These are phyloP conservation scores for Pachliopta kotzebuea DNA, from an alignment of 2,888 invertebrate species.

Conservation along the genomic window DNA sequence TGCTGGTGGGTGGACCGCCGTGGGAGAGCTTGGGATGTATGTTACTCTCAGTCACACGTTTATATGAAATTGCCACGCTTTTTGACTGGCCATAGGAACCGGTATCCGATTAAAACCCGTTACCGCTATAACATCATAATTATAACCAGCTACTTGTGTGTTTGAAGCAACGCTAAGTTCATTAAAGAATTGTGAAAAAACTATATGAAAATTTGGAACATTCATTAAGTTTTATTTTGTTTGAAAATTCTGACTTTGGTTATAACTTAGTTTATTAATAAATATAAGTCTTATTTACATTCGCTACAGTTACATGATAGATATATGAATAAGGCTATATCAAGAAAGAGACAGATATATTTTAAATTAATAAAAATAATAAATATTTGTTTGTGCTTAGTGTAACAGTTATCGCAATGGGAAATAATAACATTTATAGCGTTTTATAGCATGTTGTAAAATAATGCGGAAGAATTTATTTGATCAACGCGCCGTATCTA, in stretches of 20 bases:
- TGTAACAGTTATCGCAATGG: constrained; percentile 11
- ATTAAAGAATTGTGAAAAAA: background rate
- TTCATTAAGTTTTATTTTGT: too few species aligned
- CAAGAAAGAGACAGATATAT: background rate
- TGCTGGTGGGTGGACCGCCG: constrained; percentile 1
- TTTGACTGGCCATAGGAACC: constrained; percentile 48
- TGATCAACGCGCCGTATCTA: constrained; percentile 11
- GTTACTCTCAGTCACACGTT: constrained; percentile 33
- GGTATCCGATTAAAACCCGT: constrained; percentile 43
- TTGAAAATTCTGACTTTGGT: too few species aligned
- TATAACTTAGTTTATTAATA: too few species aligned
- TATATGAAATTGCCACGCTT: constrained; percentile 46
- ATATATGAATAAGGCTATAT: too few species aligned
- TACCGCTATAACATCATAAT: constrained; percentile 40
- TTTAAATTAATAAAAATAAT: background rate
- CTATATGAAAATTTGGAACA: background rate
- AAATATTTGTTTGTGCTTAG: constrained; percentile 6
- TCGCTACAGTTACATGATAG: too few species aligned
- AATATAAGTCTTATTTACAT: too few species aligned
- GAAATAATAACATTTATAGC: constrained; percentile 19
- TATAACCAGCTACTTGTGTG: constrained; percentile 27
- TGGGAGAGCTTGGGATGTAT: constrained; percentile 19
- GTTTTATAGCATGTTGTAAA: constrained; percentile 5
- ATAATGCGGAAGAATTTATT: constrained; percentile 11
- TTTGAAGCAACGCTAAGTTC: background rate